A percentile compares a stretch with the other conserved stretches of the same genome.
Conservation (phyloP, 2,888 invertebrate species). For the Drosophila greeni region DNA sequence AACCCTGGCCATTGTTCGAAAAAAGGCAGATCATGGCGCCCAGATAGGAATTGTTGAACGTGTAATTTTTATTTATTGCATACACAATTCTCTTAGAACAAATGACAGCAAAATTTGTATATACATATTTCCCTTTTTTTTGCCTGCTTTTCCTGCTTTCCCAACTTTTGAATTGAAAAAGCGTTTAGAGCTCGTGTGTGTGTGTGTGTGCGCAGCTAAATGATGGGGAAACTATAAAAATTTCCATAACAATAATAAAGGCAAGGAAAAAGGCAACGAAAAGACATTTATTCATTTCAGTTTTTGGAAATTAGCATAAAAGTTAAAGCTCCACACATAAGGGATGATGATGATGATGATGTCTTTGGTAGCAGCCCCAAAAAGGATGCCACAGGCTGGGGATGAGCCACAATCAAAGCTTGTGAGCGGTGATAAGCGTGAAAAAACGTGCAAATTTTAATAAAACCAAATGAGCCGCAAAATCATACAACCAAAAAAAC, state of each 20-base stretch:
- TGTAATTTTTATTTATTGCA: conserved; percentile 75
- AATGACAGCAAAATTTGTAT: conserved; percentile 58
- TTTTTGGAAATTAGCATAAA: conserved; percentile 67
- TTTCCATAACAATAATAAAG: conserved; percentile 72
- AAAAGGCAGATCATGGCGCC: conserved; percentile 16
- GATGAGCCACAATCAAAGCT: conserved; percentile 60
- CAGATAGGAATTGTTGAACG: conserved; percentile 61
- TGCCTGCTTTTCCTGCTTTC: conserved; percentile 20
- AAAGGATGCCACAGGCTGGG: conserved; percentile 3
- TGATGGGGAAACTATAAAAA: conserved; percentile 74
- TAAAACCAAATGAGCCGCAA: conserved; percentile 71
- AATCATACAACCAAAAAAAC: conserved; percentile 59
- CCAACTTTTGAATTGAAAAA: conserved; percentile 63
- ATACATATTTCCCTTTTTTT: conserved; percentile 31
- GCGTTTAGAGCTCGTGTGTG: conserved; percentile 49
- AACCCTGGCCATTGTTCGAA: conserved; percentile 36
- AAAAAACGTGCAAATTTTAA: conserved; percentile 71
- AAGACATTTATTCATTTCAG: conserved; percentile 71
- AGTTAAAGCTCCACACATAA: conserved; percentile 53
- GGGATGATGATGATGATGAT: conserved; percentile 21
- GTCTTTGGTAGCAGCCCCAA: neutral
- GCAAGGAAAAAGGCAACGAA: conserved; percentile 49
- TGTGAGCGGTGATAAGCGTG: conserved; percentile 62
- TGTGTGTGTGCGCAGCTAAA: conserved; percentile 50
- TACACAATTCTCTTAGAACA: conserved; percentile 73